phyloP scores from a whole-genome alignment of 2,888 invertebrate species.

The Ellobium chinense region DNA sequence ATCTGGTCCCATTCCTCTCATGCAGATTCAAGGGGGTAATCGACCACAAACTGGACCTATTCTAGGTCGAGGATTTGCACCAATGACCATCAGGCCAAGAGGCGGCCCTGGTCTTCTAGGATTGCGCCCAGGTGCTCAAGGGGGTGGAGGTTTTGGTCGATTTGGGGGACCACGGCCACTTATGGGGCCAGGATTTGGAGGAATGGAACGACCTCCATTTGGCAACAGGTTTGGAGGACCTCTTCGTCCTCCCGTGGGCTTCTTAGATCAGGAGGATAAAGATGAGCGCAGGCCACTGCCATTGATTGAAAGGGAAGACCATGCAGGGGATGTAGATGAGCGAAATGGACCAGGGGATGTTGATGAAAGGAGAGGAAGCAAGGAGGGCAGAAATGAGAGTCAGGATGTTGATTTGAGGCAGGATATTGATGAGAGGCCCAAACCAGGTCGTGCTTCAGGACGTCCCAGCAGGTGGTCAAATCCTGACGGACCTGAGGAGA shows the following conservation, averaged over 20 bases:
- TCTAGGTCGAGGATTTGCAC: slow-evolving; percentile 40
- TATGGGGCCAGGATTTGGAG: slow-evolving; percentile 43
- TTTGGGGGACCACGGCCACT: slow-evolving; percentile 51
- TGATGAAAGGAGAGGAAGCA: slow-evolving; percentile 13
- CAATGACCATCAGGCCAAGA: slow-evolving; percentile 44
- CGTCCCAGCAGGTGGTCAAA: slow-evolving; percentile 26
- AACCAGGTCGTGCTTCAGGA: background rate
- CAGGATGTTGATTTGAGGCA: slow-evolving; percentile 9
- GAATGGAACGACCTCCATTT: slow-evolving; percentile 47
- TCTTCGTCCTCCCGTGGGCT: slow-evolving; percentile 40
- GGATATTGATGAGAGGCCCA: slow-evolving; percentile 20
- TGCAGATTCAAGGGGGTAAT: slow-evolving; percentile 27
- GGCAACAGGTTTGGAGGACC: slow-evolving; percentile 37
- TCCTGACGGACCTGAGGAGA: background rate
- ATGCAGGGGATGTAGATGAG: slow-evolving; percentile 25
- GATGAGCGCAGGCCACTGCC: slow-evolving; percentile 30
- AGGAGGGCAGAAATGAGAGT: background rate
- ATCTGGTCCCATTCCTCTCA: slow-evolving; percentile 22
- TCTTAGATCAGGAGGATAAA: slow-evolving; percentile 54
- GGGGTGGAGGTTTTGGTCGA: slow-evolving; percentile 45
- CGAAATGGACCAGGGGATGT: background rate
- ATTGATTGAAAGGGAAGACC: slow-evolving; percentile 8
- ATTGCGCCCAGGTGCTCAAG: slow-evolving; percentile 49
- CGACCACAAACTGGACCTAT: slow-evolving; percentile 22
- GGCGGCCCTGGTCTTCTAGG: slow-evolving; percentile 52